Base-by-base conservation (phyloP, 2,888 invertebrate species). In the Sarcophaga rosellei region DNA sequence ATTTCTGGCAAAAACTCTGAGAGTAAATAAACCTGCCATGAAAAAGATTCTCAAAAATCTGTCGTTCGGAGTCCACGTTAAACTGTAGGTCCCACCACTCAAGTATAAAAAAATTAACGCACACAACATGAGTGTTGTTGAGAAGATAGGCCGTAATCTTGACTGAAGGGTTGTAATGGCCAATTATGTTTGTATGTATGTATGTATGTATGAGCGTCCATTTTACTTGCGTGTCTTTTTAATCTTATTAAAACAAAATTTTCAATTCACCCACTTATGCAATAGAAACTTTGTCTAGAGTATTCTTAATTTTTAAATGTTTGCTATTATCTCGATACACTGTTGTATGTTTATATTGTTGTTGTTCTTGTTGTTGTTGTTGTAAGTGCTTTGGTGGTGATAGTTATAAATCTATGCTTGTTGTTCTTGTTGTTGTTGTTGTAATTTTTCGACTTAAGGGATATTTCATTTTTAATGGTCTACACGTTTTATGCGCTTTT, bases 391-490 rank as follows among this genome's bases (percentile, higher is more conserved):
- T 5, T 53, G 53, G 10, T 53, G 17, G 53, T 53, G 53, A 17
- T 53, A 53, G 53, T 53, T 53, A 53, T 17, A 53, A 35, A 35
- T 35, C 8, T 10, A 10, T 10, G 35, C 35, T 23, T 68, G 69
- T 45, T 65, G n/a, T 35, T 57, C n/a, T 23, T 70, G 5, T 6
- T 62, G n/a, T 8, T 79, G 59, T 69, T 78, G 66, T 74, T 75
- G 57, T 45, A 25, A 70, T 72, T 74, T 77, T 82, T 57, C 73
- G 79, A 77, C 86, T 83, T 86, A 61, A 61, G 86, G 86, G 86
- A 86, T 83, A 86, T 84, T 86, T 86, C 53, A 78, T 81, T 86
- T 83, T 86, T 83, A 86, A 86, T 86, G 76, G 86, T 83, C 80
- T 81, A 80, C 73, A 83, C 73, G 76, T 81, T 83, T 86, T 74